Percentiles rank a stretch among this genome's conserved stretches.
These are phyloP conservation scores for Metopolophium dirhodum DNA, from an alignment of 1,140 invertebrate species.

Conservation along the genomic window DNA sequence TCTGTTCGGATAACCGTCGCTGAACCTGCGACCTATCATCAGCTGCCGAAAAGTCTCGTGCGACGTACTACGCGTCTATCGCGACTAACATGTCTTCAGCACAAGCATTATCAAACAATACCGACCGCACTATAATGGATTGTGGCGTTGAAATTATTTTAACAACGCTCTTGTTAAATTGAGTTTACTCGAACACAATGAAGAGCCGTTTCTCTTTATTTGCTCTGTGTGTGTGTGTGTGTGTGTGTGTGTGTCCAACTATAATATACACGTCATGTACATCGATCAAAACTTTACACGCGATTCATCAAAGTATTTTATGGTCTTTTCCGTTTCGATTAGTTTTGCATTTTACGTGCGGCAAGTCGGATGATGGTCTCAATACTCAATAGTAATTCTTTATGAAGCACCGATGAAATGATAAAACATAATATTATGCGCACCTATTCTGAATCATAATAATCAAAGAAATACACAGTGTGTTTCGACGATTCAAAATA, in stretches of 20 bases:
- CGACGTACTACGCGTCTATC: not conserved
- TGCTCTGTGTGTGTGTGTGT: not conserved
- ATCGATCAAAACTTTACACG: slow-evolving; percentile 29
- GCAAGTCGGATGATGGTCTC: not conserved
- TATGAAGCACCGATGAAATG: not conserved
- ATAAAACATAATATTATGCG: not conserved
- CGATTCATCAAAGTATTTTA: slow-evolving; percentile 28
- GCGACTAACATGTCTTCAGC: not conserved
- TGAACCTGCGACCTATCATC: too few species aligned
- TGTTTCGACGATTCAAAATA: not conserved
- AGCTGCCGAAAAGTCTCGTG: not conserved
- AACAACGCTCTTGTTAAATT: slow-evolving; percentile 11
- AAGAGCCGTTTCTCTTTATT: not conserved
- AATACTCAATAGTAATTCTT: not conserved
- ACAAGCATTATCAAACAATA: not conserved
- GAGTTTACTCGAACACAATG: not conserved
- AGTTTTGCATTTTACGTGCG: slow-evolving; percentile 12
- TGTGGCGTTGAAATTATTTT: not conserved
- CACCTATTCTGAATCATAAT: not conserved
- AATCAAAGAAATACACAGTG: not conserved
- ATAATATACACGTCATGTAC: not conserved
- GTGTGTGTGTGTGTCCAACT: not conserved
- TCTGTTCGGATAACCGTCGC: too few species aligned
- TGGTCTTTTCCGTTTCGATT: slow-evolving; percentile 16
- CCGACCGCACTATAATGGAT: not conserved